phyloP scores from a whole-genome alignment of 2,113 vertebrate genomes.

The Conger conger region DNA sequence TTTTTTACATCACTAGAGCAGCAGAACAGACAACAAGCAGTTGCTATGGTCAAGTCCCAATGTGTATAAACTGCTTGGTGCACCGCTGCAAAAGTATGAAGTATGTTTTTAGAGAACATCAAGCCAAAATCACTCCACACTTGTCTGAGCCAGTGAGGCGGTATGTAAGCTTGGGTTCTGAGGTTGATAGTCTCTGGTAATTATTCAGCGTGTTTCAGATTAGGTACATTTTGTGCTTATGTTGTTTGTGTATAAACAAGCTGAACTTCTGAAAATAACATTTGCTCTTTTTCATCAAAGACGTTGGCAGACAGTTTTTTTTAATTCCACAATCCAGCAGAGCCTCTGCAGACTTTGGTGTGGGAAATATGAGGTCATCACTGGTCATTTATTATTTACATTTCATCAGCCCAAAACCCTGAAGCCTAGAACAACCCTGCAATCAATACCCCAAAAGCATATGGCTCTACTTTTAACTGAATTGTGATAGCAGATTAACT shows the following conservation, averaged over 20 bases:
- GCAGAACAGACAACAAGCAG: slow-evolving; percentile 14
- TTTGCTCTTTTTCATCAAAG: slow-evolving; percentile 13
- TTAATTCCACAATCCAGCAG: background rate
- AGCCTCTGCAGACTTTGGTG: slow-evolving; percentile 19
- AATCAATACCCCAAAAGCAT: background rate
- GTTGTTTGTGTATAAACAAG: slow-evolving; percentile 20
- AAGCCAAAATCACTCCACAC: slow-evolving; percentile 1
- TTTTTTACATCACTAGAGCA: background rate
- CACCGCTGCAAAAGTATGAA: background rate
- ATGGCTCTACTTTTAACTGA: background rate
- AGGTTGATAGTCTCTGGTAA: slow-evolving; percentile 25
- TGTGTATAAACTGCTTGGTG: slow-evolving; percentile 1
- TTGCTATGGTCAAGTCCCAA: background rate
- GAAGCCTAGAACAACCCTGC: background rate
- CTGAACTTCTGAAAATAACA: background rate
- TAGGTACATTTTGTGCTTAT: slow-evolving; percentile 21
- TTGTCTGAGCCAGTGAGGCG: background rate
- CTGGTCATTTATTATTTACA: background rate
- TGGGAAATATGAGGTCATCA: background rate
- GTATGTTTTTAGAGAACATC: background rate
- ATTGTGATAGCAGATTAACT: background rate
- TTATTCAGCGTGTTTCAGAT: background rate
- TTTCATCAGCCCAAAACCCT: background rate
- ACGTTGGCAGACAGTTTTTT: background rate
- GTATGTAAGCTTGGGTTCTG: slow-evolving; percentile 21